Evolutionary conservation across 1,140 invertebrate species (phyloP).

Genomic region (Zaprionus ghesquierei): DNA sequence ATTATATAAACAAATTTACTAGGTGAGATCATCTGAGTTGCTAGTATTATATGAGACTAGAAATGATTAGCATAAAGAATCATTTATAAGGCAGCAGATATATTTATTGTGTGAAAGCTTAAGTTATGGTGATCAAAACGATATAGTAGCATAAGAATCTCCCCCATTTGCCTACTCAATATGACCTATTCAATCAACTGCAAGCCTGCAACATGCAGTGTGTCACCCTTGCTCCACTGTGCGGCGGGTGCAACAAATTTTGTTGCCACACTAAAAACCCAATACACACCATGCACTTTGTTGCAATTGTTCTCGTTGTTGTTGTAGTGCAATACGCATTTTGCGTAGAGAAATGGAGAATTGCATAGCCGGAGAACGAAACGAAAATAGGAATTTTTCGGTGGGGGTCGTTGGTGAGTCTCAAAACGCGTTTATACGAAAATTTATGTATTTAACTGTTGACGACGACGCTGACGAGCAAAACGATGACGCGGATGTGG

Average conservation of each 20-base stretch:
- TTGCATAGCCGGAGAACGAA: conserved; percentile 13
- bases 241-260: conserved; percentile 26
- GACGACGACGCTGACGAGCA: conserved; percentile 74
- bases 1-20: not conserved
- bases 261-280: conserved; percentile 27
- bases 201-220: not conserved
- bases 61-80: too few species aligned
- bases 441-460: conserved; percentile 81
- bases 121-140: too few species aligned
- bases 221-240: not conserved
- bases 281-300: conserved; percentile 25
- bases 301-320: conserved; percentile 21
- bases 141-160: too few species aligned
- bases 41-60: too few species aligned
- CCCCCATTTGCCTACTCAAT: accelerated
- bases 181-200: not conserved
- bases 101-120: too few species aligned
- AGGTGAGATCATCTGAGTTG: not conserved
- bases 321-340: too few species aligned
- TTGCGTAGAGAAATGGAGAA: conserved; percentile 5
- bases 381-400: conserved; percentile 33
- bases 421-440: conserved; percentile 79
- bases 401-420: conserved; percentile 40
- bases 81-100: too few species aligned
- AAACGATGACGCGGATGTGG: conserved; percentile 70